Base-by-base conservation (phyloP, 2,797 vertebrate species). In the Macrochelys suwanniensis region DNA sequence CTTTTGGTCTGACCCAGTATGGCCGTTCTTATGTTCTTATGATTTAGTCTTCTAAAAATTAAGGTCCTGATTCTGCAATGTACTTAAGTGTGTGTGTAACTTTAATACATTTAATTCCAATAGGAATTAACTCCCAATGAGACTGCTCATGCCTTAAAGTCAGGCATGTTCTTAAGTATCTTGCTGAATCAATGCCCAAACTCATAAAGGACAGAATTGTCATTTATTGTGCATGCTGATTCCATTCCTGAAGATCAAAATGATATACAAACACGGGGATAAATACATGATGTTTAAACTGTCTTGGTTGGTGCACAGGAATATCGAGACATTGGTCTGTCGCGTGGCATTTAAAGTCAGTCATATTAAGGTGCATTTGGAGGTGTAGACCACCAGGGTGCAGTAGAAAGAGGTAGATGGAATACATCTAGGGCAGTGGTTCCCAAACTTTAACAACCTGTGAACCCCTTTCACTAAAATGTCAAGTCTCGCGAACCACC, bases 11-110 rank as follows among this genome's bases (percentile, higher is more conserved):
- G 54, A 54, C 54, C 23, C 54, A 54, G 8, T 54, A 54, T 54
- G 54, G 54, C 54, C 23, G 0, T 54, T 54, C 54, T 54, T 54
- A 54, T 11, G 54, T 54, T 54, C 54, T 54, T 54, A 54, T 54
- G 23, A 25, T 54, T 54, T 8, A 53, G 68, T 68, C n/a, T 91
- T 94, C 33, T 2, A 25, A 87, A 84, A 11, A 42, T 0, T 53
- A 80, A 76, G 31, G 89, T 96, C 37, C 28, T 51, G 71, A 84
- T 68, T 77, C 83, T 89, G 57, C 83, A 56, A 78, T 71, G 31
- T 3, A 31, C 45, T 77, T 77, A 57, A 0, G 3, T 45, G n/a
- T 87, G 54, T 92, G 37, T 47, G 8, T 25, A 47, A 11, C 87
- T 85, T 23, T 77, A 74, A 94, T 37, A 37, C 9, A 37, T 68